Evolutionary conservation across 1,140 invertebrate species (phyloP).

Genomic region (Lepidurus packardi): DNA sequence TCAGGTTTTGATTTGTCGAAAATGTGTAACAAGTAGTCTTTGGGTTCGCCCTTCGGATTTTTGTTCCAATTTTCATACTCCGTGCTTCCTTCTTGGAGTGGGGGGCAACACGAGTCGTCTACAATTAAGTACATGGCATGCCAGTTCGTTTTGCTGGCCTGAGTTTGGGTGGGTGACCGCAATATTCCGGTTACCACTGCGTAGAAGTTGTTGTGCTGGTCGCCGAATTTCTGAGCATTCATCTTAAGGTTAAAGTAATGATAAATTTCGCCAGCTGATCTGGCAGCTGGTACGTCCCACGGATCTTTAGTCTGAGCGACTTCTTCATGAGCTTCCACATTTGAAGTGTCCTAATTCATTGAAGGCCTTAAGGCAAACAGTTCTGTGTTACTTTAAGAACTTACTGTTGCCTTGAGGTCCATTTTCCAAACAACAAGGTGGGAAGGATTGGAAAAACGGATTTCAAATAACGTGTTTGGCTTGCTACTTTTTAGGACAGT

Average conservation of each 20-base stretch:
- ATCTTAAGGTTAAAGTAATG: background rate
- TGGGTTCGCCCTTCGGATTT: background rate
- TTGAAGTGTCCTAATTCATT: no score
- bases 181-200: background rate
- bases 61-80: background rate
- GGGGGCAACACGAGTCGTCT: background rate
- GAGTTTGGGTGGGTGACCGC: background rate
- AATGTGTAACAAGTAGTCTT: background rate
- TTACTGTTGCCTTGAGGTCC: background rate
- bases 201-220: background rate
- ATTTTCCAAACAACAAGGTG: background rate
- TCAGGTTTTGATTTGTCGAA: background rate
- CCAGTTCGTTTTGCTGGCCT: background rate
- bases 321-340: no score
- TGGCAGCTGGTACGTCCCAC: no score
- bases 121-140: background rate
- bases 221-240: background rate
- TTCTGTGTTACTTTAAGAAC: background rate
- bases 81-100: background rate
- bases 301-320: no score
- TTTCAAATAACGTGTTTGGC: background rate
- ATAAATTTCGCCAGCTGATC: no score
- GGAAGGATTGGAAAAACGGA: background rate
- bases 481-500: background rate
- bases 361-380: background rate